Evolutionary conservation across 2,113 vertebrate species (phyloP), one percentile per base, ranked within the genome.

Genomic region (Trematocara marginatum): DNA sequence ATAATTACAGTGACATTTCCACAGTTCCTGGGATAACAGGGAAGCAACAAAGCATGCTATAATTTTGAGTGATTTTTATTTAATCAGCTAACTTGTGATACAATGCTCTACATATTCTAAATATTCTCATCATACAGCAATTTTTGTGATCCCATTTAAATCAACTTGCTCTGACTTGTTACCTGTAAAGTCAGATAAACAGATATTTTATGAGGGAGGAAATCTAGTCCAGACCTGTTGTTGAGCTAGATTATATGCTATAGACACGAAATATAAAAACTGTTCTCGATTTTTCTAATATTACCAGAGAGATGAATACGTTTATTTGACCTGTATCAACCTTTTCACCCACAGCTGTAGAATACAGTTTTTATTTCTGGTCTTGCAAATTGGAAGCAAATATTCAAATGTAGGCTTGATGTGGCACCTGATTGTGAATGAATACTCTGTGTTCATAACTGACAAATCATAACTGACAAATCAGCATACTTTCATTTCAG

Each of bases 1-100:
- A 76, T 88, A 89, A 91, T 92, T 90, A 85, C 66, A 80, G 52
- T 89, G 82, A 88, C 79, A 91, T 90, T 86, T 84, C 64, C 69
- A 35, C 80, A 79, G 47, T 87, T 81, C 35, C 64, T 29, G 20
- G n/a, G 40, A 64, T 83, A 35, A 86, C 89, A 81, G 16, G 18
- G 40, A 47, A 59, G 51, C 2, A 23, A 47, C n/a, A 57, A 35
- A 85, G 45, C 45, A 49, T 82, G 42, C 34, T 52, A n/a, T 40
- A 47, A 71, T 47, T 81, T 78, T 40, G 35, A 85, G 10, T 78
- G 45, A 51, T 76, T 82, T 82, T 59, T 10, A 78, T 85, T 78
- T 34, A 51, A 64, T 52, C 10, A 5, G 10, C 57, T 13, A 47
- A 54, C 12, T 42, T 82, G 2, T 80, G 52, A 47, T 56, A 4